phyloP scores from a whole-genome alignment of 2,797 vertebrate genomes.

The Sylvia borin region DNA sequence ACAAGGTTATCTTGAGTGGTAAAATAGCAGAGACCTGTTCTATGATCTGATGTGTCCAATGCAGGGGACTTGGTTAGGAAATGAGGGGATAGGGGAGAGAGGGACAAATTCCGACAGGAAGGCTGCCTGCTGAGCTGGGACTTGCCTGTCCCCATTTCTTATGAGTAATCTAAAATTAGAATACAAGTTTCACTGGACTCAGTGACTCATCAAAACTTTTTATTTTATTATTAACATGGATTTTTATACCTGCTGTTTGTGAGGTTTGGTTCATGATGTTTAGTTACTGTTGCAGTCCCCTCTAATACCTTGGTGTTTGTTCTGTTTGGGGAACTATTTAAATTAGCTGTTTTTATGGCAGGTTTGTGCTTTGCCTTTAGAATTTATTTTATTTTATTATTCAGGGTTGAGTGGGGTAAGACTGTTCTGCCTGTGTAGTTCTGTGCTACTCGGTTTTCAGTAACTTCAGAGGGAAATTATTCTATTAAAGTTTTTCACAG shows the following conservation, averaged over 20 bases:
- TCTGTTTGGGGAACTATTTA: not conserved
- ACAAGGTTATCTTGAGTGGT: rapidly evolving
- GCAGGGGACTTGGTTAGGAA: not conserved
- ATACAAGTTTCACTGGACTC: not conserved
- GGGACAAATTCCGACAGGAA: not conserved
- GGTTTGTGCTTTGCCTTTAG: not conserved
- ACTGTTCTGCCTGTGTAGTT: not conserved
- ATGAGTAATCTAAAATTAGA: not conserved
- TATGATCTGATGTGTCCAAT: not conserved
- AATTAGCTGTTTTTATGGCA: not conserved
- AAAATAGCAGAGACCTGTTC: not conserved
- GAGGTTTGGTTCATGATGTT: not conserved
- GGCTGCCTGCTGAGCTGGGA: not conserved
- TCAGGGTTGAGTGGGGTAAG: not conserved
- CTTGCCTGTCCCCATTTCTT: not conserved
- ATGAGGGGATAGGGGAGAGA: not conserved
- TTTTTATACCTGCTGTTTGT: not conserved
- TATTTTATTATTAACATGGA: not conserved
- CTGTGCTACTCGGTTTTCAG: not conserved
- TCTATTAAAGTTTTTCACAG: not conserved
- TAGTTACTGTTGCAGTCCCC: not conserved
- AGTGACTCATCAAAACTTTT: not conserved
- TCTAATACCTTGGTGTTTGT: not conserved
- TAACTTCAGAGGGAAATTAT: not conserved
- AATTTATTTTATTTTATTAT: not conserved